phyloP scores from a whole-genome alignment of 2,888 invertebrate species.

The Epsilonema sp. region DNA sequence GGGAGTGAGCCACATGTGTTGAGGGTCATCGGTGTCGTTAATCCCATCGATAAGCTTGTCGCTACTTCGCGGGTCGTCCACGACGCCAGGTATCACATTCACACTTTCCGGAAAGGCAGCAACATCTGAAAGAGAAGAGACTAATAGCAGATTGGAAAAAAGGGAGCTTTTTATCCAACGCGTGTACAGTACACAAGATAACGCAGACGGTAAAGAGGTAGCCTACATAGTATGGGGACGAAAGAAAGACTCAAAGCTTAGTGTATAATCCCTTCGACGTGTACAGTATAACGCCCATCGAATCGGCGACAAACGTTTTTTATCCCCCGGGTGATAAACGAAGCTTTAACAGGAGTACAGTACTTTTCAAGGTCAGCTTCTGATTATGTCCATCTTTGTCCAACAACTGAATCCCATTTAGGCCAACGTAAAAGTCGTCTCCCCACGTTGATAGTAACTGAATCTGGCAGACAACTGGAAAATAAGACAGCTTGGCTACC shows the following conservation, averaged over 20 bases:
- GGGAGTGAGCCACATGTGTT: conserved; percentile 53
- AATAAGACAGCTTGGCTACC: too few relatives aligned
- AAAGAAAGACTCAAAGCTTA: too few relatives aligned
- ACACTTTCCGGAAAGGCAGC: conserved; percentile 54
- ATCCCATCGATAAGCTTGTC: conserved; percentile 52
- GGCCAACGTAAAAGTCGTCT: conserved; percentile 60
- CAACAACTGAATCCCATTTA: conserved; percentile 36
- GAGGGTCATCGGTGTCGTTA: conserved; percentile 42
- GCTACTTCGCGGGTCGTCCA: conserved; percentile 49
- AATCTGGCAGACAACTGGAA: conserved; percentile 50
- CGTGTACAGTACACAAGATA: too few relatives aligned
- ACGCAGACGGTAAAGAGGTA: too few relatives aligned
- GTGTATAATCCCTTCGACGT: too few relatives aligned
- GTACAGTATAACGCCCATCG: too few relatives aligned
- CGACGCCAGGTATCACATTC: conserved; percentile 42
- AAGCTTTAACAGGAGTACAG: too few relatives aligned
- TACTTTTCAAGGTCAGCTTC: too few relatives aligned
- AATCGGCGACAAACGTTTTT: too few relatives aligned
- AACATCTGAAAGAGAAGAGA: conserved; percentile 40
- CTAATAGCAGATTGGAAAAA: neutral
- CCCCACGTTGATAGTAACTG: conserved; percentile 61
- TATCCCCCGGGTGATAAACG: too few relatives aligned
- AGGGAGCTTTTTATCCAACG: too few relatives aligned
- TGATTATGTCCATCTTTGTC: neutral
- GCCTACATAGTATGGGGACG: too few relatives aligned